Percentiles rank a stretch among this genome's conserved stretches.
These are phyloP conservation scores for Coenobita brevimanus DNA, from an alignment of 1,140 invertebrate species.

Conservation along the genomic window DNA sequence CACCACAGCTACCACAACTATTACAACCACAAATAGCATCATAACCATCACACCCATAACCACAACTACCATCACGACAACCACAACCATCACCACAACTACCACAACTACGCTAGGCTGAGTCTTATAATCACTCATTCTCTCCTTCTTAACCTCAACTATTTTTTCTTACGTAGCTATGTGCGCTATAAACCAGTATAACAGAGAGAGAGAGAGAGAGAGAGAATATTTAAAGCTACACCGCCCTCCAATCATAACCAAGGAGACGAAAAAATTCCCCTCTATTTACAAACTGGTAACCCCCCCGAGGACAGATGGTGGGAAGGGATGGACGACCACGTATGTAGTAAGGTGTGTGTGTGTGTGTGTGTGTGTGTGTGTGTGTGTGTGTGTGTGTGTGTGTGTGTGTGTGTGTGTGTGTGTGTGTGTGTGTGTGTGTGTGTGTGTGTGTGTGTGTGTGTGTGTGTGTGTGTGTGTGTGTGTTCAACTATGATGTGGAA, in stretches of 20 bases:
- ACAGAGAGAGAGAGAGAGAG: slow-evolving; percentile 15
- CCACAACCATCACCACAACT: too few species aligned
- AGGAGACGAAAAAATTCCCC: too few species aligned
- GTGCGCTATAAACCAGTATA: not conserved
- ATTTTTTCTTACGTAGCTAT: not conserved
- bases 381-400: not conserved
- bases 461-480: slow-evolving; percentile 8
- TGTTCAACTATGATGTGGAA: not conserved
- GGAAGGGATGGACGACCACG: not conserved
- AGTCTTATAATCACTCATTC: too few species aligned
- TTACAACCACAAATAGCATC: too few species aligned
- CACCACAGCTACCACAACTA: too few species aligned
- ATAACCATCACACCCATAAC: too few species aligned
- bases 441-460: slow-evolving; percentile 7
- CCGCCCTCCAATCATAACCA: too few species aligned
- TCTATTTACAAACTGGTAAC: too few species aligned
- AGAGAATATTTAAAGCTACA: not conserved
- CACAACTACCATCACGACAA: too few species aligned
- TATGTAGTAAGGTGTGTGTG: not conserved
- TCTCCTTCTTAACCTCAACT: too few species aligned
- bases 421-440: slow-evolving; percentile 3
- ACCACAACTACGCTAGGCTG: too few species aligned
- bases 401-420: not conserved
- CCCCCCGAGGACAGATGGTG: too few species aligned
- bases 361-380: not conserved